Percentiles rank a stretch among this genome's conserved stretches.
These are phyloP conservation scores for Scaptomyza graminum DNA, from an alignment of 1,140 invertebrate species.

Conservation along the genomic window DNA sequence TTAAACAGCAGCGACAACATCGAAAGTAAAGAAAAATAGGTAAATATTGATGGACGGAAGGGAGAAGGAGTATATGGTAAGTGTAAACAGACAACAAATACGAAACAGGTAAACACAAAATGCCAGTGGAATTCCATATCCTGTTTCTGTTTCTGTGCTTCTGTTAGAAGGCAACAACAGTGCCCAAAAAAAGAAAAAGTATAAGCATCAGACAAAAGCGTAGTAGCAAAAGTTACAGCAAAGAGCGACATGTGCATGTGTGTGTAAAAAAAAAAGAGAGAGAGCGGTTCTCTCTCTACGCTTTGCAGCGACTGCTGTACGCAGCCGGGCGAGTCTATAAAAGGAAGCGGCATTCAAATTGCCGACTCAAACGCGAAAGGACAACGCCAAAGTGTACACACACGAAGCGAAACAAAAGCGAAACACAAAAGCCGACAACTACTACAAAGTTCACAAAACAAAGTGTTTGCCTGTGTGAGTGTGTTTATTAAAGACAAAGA, in stretches of 20 bases:
- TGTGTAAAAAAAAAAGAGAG: constrained; percentile 26
- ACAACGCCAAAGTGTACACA: constrained; percentile 60
- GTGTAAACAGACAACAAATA: constrained; percentile 41
- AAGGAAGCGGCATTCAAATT: constrained; percentile 64
- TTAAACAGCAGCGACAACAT: constrained; percentile 24
- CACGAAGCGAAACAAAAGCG: constrained; percentile 20
- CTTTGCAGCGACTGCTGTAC: constrained; percentile 41
- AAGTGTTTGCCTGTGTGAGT: neutral
- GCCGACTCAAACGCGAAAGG: constrained; percentile 80
- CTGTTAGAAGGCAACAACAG: constrained; percentile 39
- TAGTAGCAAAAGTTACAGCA: neutral
- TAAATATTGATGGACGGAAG: constrained; percentile 40
- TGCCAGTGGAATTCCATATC: constrained; percentile 42
- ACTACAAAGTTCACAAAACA: neutral
- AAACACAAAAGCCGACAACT: constrained; percentile 36
- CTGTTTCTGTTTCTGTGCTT: constrained; percentile 57
- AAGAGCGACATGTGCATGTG: constrained; percentile 5
- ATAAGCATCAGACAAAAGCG: constrained; percentile 3
- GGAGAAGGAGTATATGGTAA: constrained; percentile 35
- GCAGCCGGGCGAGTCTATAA: constrained; percentile 74
- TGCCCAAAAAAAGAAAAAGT: constrained; percentile 27
- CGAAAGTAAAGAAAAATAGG: neutral
- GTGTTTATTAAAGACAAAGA: constrained; percentile 39
- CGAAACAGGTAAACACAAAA: constrained; percentile 55
- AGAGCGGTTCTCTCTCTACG: constrained; percentile 1